These are phyloP conservation scores for Gisinianus flammeolus DNA, from an alignment of 2,888 invertebrate genomes.

Conservation along the genomic window DNA sequence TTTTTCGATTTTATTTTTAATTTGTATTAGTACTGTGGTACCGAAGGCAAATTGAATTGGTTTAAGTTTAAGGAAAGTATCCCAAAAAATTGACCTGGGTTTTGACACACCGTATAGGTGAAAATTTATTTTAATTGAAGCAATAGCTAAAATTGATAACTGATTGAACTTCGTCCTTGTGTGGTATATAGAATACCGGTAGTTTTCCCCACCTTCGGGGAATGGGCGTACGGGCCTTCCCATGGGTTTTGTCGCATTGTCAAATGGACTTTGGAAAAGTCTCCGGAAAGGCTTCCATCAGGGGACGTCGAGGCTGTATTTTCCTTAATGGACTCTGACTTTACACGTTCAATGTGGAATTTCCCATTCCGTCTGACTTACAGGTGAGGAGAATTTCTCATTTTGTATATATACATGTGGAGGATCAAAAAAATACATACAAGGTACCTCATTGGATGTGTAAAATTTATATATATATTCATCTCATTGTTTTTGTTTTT, in stretches of 20 bases:
- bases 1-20: too few relatives aligned
- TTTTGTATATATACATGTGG: not conserved
- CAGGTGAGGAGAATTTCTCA: slow-evolving; percentile 44
- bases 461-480: not conserved
- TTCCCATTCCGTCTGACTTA: slow-evolving; percentile 69
- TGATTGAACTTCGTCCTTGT: too few relatives aligned
- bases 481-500: not conserved
- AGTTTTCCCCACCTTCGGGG: too few relatives aligned
- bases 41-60: too few relatives aligned
- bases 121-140: too few relatives aligned
- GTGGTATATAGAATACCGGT: too few relatives aligned
- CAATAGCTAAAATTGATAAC: too few relatives aligned
- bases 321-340: slow-evolving; percentile 89
- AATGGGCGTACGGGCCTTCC: slow-evolving; percentile 93
- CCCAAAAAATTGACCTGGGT: too few relatives aligned
- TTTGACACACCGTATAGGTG: too few relatives aligned
- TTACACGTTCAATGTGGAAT: slow-evolving; percentile 93
- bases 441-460: not conserved
- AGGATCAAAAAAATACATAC: not conserved
- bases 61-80: too few relatives aligned
- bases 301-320: slow-evolving; percentile 92
- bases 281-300: slow-evolving; percentile 84
- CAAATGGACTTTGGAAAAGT: slow-evolving; percentile 88
- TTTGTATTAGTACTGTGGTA: too few relatives aligned
- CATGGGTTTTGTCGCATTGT: slow-evolving; percentile 95